Percentiles rank a stretch among this genome's conserved stretches.
Evolutionary conservation across 2,888 invertebrate genomes (phyloP).

Genomic region (Dryobotodes eremita): DNA sequence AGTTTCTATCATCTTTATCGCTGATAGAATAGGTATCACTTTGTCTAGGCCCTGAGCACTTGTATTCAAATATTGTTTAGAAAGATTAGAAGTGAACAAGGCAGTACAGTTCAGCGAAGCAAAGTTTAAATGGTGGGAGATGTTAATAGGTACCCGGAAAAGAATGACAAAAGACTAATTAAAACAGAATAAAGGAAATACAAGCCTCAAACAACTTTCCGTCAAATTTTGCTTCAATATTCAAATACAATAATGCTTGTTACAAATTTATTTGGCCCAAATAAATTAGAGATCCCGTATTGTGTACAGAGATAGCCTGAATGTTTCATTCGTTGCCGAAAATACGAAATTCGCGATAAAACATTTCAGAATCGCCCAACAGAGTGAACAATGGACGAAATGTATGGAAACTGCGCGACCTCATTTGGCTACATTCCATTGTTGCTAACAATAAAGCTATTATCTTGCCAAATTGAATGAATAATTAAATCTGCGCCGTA

Average conservation of each 20-base stretch:
- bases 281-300: constrained; percentile 54
- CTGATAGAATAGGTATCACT: not conserved
- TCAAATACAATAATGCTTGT: constrained; percentile 54
- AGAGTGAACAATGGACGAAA: constrained; percentile 62
- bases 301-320: constrained; percentile 45
- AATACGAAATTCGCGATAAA: constrained; percentile 51
- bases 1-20: no score
- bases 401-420: constrained; percentile 58
- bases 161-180: constrained; percentile 19
- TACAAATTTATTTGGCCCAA: constrained; percentile 48
- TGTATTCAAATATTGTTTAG: not conserved
- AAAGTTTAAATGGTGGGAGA: not conserved
- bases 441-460: constrained; percentile 73
- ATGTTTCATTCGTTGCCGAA: constrained; percentile 52
- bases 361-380: constrained; percentile 52
- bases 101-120: not conserved
- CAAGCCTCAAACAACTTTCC: constrained; percentile 1
- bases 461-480: constrained; percentile 76
- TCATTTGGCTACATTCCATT: constrained; percentile 70
- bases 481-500: constrained; percentile 71
- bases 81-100: not conserved
- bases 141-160: not conserved
- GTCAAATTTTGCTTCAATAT: constrained; percentile 21
- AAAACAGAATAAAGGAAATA: not conserved
- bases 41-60: not conserved